phyloP scores from a whole-genome alignment of 2,797 vertebrate genomes.

The Eulemur mongoz region DNA sequence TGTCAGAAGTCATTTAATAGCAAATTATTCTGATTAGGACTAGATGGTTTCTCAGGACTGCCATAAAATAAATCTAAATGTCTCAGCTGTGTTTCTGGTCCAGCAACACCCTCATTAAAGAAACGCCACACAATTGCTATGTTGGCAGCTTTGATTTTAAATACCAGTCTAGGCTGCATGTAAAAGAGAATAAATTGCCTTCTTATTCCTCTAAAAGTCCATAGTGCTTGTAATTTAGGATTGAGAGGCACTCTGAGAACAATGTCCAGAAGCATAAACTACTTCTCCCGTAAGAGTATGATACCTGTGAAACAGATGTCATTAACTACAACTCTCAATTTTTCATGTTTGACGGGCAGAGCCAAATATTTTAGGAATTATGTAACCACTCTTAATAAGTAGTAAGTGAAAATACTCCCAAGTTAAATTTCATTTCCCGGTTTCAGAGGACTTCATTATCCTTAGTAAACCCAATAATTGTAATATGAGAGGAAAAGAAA shows the following conservation, averaged over 20 bases:
- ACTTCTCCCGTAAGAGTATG: neutral
- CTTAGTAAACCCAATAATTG: slow-evolving; percentile 10
- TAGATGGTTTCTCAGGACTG: slow-evolving; percentile 58
- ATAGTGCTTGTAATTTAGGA: slow-evolving; percentile 45
- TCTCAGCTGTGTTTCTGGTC: slow-evolving; percentile 59
- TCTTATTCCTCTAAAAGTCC: slow-evolving; percentile 56
- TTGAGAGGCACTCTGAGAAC: slow-evolving; percentile 33
- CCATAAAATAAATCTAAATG: slow-evolving; percentile 71
- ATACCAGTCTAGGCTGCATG: slow-evolving; percentile 37
- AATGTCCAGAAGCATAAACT: slow-evolving; percentile 48
- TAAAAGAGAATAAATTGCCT: slow-evolving; percentile 66
- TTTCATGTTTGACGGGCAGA: slow-evolving; percentile 54
- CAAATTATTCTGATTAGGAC: slow-evolving; percentile 75
- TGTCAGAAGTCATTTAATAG: slow-evolving; percentile 63
- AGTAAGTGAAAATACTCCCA: slow-evolving; percentile 53
- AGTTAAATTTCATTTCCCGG: slow-evolving; percentile 6
- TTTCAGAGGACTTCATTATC: slow-evolving; percentile 48
- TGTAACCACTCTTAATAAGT: neutral
- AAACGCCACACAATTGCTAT: slow-evolving; percentile 40
- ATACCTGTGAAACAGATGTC: slow-evolving; percentile 45
- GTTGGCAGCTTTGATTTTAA: slow-evolving; percentile 72
- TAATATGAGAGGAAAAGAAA: neutral
- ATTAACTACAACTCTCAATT: slow-evolving; percentile 11
- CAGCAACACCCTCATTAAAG: slow-evolving; percentile 64
- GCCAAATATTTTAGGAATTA: slow-evolving; percentile 56